Evolutionary conservation across 2,113 vertebrate genomes (phyloP).

Genomic region (Baryphthengus martii): DNA sequence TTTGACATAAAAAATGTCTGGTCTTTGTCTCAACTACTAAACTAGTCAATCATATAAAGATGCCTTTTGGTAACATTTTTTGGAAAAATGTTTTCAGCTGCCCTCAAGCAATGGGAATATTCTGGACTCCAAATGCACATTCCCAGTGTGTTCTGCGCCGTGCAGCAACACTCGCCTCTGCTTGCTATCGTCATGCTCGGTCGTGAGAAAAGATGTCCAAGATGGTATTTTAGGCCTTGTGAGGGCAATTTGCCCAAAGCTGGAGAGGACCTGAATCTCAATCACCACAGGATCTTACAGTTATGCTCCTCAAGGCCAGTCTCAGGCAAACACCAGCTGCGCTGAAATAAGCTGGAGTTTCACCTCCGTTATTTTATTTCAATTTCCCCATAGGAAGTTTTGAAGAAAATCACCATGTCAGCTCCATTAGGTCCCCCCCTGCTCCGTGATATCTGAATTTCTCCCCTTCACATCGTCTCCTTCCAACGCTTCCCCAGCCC

Average conservation of each 20-base stretch:
- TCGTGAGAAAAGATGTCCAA: not conserved
- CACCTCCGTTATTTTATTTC: not conserved
- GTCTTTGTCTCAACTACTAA: not conserved
- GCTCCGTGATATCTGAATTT: no score
- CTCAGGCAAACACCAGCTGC: not conserved
- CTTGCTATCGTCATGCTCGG: not conserved
- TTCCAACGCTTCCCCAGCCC: not conserved
- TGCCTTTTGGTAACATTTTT: not conserved
- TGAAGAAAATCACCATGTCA: not conserved
- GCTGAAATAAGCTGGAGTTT: not conserved
- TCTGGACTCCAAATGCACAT: not conserved
- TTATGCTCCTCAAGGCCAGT: not conserved
- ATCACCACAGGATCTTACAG: not conserved
- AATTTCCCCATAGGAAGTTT: not conserved
- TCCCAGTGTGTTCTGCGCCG: not conserved
- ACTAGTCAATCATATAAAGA: rapidly evolving
- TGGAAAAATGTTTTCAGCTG: not conserved
- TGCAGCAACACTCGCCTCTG: not conserved
- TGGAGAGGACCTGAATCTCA: not conserved
- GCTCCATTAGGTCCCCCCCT: no score
- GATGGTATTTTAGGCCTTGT: not conserved
- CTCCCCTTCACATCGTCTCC: not conserved
- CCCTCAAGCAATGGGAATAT: not conserved
- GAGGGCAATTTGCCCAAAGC: not conserved
- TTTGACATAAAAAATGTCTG: not conserved